These are phyloP conservation scores for Sinocyclocheilus rhinocerous DNA, from an alignment of 2,113 vertebrate genomes.

Conservation along the genomic window DNA sequence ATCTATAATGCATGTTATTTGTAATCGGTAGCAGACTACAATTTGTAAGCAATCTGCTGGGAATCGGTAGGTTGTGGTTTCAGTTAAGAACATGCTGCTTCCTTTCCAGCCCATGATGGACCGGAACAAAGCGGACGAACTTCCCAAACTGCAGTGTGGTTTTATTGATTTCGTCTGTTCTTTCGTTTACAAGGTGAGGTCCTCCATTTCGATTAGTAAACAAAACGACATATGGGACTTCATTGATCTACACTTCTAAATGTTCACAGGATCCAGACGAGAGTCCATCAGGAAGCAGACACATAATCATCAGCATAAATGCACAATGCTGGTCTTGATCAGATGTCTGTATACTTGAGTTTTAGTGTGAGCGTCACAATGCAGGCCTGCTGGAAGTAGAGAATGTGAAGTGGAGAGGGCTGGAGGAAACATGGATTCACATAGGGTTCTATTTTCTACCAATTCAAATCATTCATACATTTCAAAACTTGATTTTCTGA, in stretches of 20 bases:
- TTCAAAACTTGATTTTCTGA: not conserved
- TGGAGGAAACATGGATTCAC: not conserved
- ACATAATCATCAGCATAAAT: slow-evolving; percentile 29
- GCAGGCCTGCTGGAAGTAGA: slow-evolving; percentile 4
- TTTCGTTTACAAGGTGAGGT: slow-evolving; percentile 80
- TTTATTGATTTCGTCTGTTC: slow-evolving; percentile 83
- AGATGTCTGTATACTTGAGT: slow-evolving; percentile 1
- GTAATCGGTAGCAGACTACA: not conserved
- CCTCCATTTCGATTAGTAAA: slow-evolving; percentile 31
- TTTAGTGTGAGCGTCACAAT: not conserved
- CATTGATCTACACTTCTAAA: not conserved
- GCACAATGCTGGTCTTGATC: slow-evolving; percentile 5
- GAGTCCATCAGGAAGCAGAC: slow-evolving; percentile 32
- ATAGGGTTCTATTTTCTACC: not conserved
- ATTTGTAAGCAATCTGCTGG: not conserved
- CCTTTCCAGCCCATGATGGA: slow-evolving; percentile 79
- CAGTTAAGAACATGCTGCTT: slow-evolving; percentile 29
- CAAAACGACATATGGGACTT: slow-evolving; percentile 25
- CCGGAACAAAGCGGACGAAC: slow-evolving; percentile 74
- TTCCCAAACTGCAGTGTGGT: slow-evolving; percentile 80
- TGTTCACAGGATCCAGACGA: slow-evolving; percentile 29
- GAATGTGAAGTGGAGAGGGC: not conserved
- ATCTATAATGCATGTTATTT: not conserved
- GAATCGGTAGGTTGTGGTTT: not conserved
- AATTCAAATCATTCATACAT: not conserved